Base-by-base conservation (phyloP, 2,797 vertebrate genomes). In the Channallabes apus region DNA sequence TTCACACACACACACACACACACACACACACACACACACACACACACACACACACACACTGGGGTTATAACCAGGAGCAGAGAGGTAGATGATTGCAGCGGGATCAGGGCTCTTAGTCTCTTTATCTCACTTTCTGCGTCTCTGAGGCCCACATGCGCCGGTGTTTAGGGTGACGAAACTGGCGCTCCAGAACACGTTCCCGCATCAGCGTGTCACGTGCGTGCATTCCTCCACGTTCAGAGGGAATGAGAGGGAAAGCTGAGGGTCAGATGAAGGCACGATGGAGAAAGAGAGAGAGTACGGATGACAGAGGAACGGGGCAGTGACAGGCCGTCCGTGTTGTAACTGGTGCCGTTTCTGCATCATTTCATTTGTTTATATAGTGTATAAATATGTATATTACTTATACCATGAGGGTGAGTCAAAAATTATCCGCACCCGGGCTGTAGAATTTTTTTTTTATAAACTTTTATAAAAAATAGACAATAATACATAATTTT, bases 181-280 rank as follows among this genome's bases (percentile, higher is more conserved):
- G 54, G 54, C 58, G 29, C 54, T 35, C 41, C 15, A 0, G 51
- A 62, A 20, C 56, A 71, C 67, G 71, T 59, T 82, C 67, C 80
- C 54, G 27, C 80, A 82, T 82, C n/a, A 38, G 54, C 9, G 22
- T 11, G 56, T 46, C 80, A 69, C 18, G 38, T 1, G 51, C 11
- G 0, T 12, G 38, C 56, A 83, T 83, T 83, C 82, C 54, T 83
- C 27, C 15, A 0, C 20, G 3, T 22, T 20, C 73, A 51, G 81
- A 11, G 83, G 69, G 73, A 27, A 67, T 81, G n/a, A 80, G n/a
- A 38, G 17, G 46, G 29, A 86, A 68, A 68, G 76, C 68, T 82
- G 73, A 69, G 82, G 73, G 82, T 87, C 73, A 86, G 81, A 83
- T 72, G 51, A 81, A 77, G n/a, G 76, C 29, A 80, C 35, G 58